Base-by-base conservation (phyloP, 2,113 vertebrate genomes). In the Canis aureus region DNA sequence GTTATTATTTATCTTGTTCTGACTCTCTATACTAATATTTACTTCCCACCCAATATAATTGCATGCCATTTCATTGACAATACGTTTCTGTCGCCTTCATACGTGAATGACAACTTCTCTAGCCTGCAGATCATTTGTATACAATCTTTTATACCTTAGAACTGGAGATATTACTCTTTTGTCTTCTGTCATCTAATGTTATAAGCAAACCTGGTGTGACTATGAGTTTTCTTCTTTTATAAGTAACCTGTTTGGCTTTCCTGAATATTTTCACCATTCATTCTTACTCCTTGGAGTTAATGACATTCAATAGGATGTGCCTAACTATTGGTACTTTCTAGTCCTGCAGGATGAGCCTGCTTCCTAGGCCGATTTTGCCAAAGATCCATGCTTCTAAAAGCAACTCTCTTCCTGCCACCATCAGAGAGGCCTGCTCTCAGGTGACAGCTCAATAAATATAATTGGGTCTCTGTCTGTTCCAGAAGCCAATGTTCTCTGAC, bases 281-380 rank as follows among this genome's bases (percentile, higher is more conserved):
- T 81, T 94, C 17, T 92, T 95, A 94, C 20, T 79, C 64, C 22
- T 66, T 91, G 22, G 85, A 64, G 17, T 67, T 97, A 84, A 25
- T 93, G 53, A 11, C 35, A 35, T 95, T 87, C 17, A 51, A 12
- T 2, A 76, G 19, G 66, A 35, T 22, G 25, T 82, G 2, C 29
- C 19, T 69, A 93, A 87, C 15, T 82, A 55, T 32, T 80, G 27
- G 5, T 66, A 43, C 4, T 76, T 53, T 57, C 43, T 85, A 43
- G 4, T 25, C n/a, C 16, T 67, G 13, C 10, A 27, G 15, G 27
- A 76, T 53, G 73, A 83, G 5, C 13, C 29, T 32, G 64, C 11
- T 67, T 71, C 12, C 23, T 59, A 62, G 32, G 11, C 6, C 8
- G 16, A 17, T 62, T 73, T 76, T 60, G 2, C 25, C 69, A 38